Conservation (phyloP, 2,113 vertebrate species). For the Carassius carassius region DNA sequence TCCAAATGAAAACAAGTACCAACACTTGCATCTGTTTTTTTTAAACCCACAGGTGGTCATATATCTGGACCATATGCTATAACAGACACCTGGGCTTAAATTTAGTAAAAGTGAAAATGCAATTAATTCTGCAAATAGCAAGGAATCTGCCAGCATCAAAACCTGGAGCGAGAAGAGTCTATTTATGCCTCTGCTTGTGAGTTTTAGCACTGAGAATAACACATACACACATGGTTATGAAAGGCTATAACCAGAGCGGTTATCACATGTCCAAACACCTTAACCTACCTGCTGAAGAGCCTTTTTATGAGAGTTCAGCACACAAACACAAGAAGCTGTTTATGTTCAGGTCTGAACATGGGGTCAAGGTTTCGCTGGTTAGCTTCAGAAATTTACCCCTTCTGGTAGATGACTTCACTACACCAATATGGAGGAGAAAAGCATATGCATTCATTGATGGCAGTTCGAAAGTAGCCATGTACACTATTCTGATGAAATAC, state of each 20-base stretch:
- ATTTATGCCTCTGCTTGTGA: slow-evolving; percentile 49
- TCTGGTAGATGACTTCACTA: not conserved
- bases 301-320: not conserved
- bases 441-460: not conserved
- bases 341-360: not conserved
- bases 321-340: not conserved
- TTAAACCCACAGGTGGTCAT: slow-evolving; percentile 33
- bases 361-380: not conserved
- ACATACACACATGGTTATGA: slow-evolving; percentile 18
- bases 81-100: slow-evolving; percentile 57
- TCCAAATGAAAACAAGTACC: slow-evolving; percentile 19
- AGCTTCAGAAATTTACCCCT: too few species aligned
- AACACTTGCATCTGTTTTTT: slow-evolving; percentile 34
- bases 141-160: slow-evolving; percentile 66
- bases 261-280: slow-evolving; percentile 40
- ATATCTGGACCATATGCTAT: slow-evolving; percentile 46
- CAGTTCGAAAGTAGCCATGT: too few species aligned
- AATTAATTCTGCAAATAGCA: slow-evolving; percentile 68
- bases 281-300: slow-evolving; percentile 5
- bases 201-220: slow-evolving; percentile 56
- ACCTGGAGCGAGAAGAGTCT: slow-evolving; percentile 52
- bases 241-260: slow-evolving; percentile 36
- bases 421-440: not conserved
- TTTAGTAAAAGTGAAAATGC: slow-evolving; percentile 56
- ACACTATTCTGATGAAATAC: too few species aligned